These are phyloP conservation scores for Anomalospiza imberbis DNA, from an alignment of 2,797 vertebrate species.

Conservation along the genomic window DNA sequence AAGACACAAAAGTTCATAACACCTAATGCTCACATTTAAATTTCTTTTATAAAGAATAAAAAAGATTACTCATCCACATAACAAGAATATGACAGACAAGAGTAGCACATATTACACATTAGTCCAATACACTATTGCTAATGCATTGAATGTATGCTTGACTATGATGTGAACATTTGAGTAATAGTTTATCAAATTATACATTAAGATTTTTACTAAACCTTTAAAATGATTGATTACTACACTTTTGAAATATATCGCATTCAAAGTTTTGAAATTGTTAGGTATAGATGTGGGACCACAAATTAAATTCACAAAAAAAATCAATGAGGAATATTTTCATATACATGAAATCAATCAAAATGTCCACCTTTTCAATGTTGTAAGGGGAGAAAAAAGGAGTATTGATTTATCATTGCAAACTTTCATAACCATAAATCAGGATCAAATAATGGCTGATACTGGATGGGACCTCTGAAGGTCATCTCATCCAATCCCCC, in stretches of 20 bases:
- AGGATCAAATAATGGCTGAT: background rate
- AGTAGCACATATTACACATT: background rate
- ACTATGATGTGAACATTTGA: background rate
- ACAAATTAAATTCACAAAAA: background rate
- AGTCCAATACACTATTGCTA: background rate
- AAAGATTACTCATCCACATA: fast-evolving
- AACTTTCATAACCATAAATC: background rate
- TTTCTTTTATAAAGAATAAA: background rate
- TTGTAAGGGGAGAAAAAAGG: background rate
- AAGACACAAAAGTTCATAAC: background rate
- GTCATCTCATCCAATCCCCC: fast-evolving
- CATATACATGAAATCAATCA: background rate
- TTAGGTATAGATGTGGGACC: background rate
- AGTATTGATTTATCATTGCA: background rate
- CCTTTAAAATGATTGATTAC: background rate
- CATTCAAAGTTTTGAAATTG: background rate
- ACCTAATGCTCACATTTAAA: background rate
- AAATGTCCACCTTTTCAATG: background rate
- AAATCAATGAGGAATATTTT: background rate
- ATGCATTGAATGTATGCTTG: background rate
- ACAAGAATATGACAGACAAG: background rate
- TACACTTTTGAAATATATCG: background rate
- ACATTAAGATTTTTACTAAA: background rate
- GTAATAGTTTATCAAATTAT: background rate
- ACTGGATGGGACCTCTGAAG: background rate